Evolutionary conservation across 2,797 vertebrate species (phyloP), one percentile per base, ranked within the genome.

Genomic region (Neopelma chrysocephalum): DNA sequence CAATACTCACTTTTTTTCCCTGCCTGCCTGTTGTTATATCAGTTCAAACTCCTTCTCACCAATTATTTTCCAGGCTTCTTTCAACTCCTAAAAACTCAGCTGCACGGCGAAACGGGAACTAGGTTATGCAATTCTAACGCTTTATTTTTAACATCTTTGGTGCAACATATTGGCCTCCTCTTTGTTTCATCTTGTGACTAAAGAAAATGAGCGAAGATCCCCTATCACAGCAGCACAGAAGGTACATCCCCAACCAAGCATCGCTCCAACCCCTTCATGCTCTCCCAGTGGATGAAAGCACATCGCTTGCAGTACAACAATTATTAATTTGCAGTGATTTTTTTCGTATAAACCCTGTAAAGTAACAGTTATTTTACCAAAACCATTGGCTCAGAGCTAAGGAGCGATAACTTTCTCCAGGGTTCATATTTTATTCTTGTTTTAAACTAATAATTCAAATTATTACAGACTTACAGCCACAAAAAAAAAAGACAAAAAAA

Each of bases 131-230:
- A 95, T 89, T 86, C 91, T 87, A 92, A 84, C 60, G 60, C 88
- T 96, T 97, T 95, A 96, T 96, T 96, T 96, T 97, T 96, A 97
- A 96, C 94, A 87, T 95, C 93, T 86, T 76, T 79, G 83, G 93
- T 93, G 96, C 94, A 95, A 94, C 93, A 94, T 62, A 87, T 89
- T 87, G 96, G 90, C 93, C 94, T 96, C 83, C 93, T 89, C 94
- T 94, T 94, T 94, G 94, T 95, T 97, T 93, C 84, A 68, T 92
- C 94, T 94, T 57, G 87, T 73, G 89, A 95, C 95, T 95, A 75
- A 75, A 93, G 93, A 42, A 83, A 87, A 95, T 85, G 93, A 95
- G 86, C 1, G 9, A 87, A 75, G 57, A 80, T 71, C 85, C 81
- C 69, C 4, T 26, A 51, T 73, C 17, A 11, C 87, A 61, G 75